Conservation (phyloP, 1,140 invertebrate genomes). For the Acromyrmex charruanus region DNA sequence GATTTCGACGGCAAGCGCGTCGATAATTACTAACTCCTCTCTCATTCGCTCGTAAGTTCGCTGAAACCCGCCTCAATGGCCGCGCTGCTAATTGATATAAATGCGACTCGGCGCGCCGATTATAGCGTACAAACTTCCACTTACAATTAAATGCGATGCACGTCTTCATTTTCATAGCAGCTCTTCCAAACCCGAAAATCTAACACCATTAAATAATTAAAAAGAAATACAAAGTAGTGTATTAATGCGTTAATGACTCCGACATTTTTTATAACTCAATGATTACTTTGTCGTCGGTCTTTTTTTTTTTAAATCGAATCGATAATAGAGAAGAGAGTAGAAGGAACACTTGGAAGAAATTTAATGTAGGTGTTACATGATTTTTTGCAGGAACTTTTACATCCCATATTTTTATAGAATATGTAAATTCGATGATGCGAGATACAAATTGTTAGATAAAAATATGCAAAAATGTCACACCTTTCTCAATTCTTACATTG, state of each 20-base stretch:
- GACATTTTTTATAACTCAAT: neutral
- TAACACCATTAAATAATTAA: neutral
- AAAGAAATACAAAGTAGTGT: neutral
- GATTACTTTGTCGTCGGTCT: neutral
- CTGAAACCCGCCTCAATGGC: neutral
- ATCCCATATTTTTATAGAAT: neutral
- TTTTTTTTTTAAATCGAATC: neutral
- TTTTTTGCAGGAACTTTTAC: neutral
- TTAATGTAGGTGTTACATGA: neutral
- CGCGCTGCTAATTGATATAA: slow-evolving; percentile 37
- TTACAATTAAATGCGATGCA: neutral
- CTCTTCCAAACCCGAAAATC: neutral
- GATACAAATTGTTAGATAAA: neutral
- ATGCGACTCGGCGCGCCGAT: slow-evolving; percentile 11
- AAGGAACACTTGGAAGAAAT: neutral
- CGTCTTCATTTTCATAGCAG: neutral
- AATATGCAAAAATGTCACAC: neutral
- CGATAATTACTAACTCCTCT: slow-evolving; percentile 19
- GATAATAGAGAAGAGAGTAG: neutral
- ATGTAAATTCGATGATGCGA: neutral
- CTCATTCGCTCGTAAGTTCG: neutral
- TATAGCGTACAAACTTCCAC: neutral
- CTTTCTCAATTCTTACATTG: neutral
- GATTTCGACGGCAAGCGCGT: slow-evolving; percentile 17
- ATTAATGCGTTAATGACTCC: neutral